Percentiles rank a stretch among this genome's conserved stretches.
phyloP scores from a whole-genome alignment of 1,140 invertebrate genomes.

The Geopemphigus sp. region DNA sequence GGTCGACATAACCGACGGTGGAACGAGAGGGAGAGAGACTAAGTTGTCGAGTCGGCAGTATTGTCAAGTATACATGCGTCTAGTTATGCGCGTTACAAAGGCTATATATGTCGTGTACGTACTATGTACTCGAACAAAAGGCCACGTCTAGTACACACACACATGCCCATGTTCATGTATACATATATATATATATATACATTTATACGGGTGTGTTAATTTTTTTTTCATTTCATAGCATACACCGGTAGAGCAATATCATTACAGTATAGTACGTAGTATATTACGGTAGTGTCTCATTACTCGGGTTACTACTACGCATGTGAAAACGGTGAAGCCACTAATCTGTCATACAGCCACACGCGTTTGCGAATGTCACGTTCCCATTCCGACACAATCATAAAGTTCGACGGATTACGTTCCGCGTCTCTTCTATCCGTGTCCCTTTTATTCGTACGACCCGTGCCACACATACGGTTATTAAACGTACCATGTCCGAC shows the following conservation, averaged over 20 bases:
- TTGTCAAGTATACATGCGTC: slow-evolving; percentile 35
- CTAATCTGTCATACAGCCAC: slow-evolving; percentile 10
- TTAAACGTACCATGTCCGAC: background rate
- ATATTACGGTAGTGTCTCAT: background rate
- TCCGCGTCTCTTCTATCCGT: background rate
- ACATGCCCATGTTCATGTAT: background rate
- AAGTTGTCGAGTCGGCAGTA: slow-evolving; percentile 38
- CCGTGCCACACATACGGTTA: background rate
- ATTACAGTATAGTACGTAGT: background rate
- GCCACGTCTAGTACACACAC: slow-evolving; percentile 18
- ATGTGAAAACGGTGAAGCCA: slow-evolving; percentile 5
- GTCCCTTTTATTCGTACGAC: too few species aligned
- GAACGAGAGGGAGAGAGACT: background rate
- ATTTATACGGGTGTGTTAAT: background rate
- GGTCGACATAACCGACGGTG: background rate
- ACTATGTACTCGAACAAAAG: slow-evolving; percentile 30
- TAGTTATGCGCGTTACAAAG: slow-evolving; percentile 39
- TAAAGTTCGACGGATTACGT: background rate
- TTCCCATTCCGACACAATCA: background rate
- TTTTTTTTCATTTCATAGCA: background rate
- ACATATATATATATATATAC: background rate
- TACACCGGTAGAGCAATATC: background rate
- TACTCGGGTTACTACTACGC: background rate
- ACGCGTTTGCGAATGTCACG: slow-evolving; percentile 16
- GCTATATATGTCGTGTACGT: background rate